Percentiles rank a stretch among this genome's conserved stretches.
Conservation (phyloP, 1,140 invertebrate genomes). For the Zaprionus capensis region DNA sequence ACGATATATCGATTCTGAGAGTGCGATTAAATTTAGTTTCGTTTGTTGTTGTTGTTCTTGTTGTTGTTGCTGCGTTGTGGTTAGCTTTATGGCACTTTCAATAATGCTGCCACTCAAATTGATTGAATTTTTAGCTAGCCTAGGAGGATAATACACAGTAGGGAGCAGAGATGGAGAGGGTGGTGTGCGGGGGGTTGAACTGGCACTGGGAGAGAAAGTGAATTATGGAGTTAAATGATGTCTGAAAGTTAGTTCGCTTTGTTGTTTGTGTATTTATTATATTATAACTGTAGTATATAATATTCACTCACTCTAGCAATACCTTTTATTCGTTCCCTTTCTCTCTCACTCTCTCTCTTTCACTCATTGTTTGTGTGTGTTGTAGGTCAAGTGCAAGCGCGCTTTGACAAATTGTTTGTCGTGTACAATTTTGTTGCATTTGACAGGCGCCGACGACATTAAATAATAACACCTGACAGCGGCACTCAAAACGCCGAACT, state of each 20-base stretch:
- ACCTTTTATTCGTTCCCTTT: neutral
- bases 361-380: slow-evolving; percentile 6
- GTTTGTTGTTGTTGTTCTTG: neutral
- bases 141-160: slow-evolving; percentile 6
- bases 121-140: slow-evolving; percentile 43
- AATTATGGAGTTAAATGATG: slow-evolving; percentile 10
- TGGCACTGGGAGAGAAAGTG: neutral
- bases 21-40: slow-evolving; percentile 14
- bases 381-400: slow-evolving; percentile 72
- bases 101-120: slow-evolving; percentile 50
- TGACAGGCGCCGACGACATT: slow-evolving; percentile 68
- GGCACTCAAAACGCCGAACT: slow-evolving; percentile 28
- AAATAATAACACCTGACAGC: slow-evolving; percentile 64
- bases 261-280: neutral
- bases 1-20: slow-evolving; percentile 1
- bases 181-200: no score
- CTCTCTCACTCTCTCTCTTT: neutral
- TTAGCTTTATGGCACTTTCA: slow-evolving; percentile 20
- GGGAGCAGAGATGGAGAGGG: slow-evolving; percentile 6
- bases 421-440: slow-evolving; percentile 69
- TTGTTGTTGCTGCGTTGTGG: neutral
- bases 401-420: slow-evolving; percentile 70
- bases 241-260: neutral
- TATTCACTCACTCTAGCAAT: neutral
- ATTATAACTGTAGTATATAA: neutral